Evolutionary conservation across 2,797 vertebrate species (phyloP), one percentile per base, ranked within the genome.

Genomic region (Chiloscyllium punctatum): DNA sequence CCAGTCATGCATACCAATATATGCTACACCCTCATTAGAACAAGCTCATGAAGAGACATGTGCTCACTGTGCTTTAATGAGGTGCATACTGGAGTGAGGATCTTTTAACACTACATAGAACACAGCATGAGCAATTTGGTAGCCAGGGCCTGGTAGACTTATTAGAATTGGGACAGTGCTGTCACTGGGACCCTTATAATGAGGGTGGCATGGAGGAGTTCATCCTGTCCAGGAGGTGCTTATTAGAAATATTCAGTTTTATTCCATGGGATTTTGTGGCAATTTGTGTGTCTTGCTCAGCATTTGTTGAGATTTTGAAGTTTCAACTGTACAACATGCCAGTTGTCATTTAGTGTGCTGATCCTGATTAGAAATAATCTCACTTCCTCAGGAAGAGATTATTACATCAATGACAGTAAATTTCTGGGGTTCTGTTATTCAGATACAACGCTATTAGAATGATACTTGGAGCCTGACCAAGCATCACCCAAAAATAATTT

Each of bases 1-100:
- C 30, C 71, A 57, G 72, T 53, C 27, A 48, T 94, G 94, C 71
- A 74, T 94, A 74, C 68, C 94, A 95, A 95, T 95, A 77, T 57
- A 53, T n/a, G 6, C 68, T 74, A 33, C 27, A 95, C 69, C 71
- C 69, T 95, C 69, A 72, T 30, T 95, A 95, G 94, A 33, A 51
- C 27, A 53, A 33, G 30, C 69, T 77, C 71, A 48, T 77, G 30
- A 57, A 48, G 71, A 95, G 71, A 77, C 37, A 95, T 37, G 21
- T 23, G 9, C 71, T 53, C 72, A 74, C 69, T 74, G 48, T 95
- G 71, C 30, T 77, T 8, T 95, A 95, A 95, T 95, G 94, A 95
- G 48, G 69, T n/a, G 7, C 48, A n/a, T 57, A n/a, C 42, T 53
- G 48, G 27, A 53, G 94, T 53, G 48, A 33, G 66, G 62, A 25